Conservation (phyloP, 2,113 vertebrate species). For the Hiodon tergisus region DNA sequence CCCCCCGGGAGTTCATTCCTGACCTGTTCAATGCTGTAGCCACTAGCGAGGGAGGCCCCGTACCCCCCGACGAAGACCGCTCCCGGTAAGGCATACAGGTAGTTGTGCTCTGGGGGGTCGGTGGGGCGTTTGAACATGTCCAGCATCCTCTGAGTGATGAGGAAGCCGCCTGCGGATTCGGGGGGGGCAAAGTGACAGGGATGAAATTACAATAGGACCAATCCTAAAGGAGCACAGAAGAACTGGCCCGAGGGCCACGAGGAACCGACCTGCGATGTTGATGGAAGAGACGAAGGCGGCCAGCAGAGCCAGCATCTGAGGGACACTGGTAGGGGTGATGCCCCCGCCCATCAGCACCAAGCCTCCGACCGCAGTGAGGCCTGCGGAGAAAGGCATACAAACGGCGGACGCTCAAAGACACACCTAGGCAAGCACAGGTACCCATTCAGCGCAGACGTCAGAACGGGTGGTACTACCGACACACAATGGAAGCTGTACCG, state of each 20-base stretch:
- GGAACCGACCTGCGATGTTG: slow-evolving; percentile 64
- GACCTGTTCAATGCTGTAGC: slow-evolving; percentile 59
- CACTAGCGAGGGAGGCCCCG: slow-evolving; percentile 46
- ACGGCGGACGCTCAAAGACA: no score
- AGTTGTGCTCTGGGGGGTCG: slow-evolving; percentile 62
- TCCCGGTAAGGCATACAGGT: slow-evolving; percentile 60
- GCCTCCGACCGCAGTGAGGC: slow-evolving; percentile 71
- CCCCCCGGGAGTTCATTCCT: not conserved
- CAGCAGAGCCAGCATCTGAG: slow-evolving; percentile 63
- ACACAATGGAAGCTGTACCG: not conserved
- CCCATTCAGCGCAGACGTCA: no score
- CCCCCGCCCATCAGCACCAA: slow-evolving; percentile 72
- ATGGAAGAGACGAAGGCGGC: slow-evolving; percentile 74
- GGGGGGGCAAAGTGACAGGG: not conserved
- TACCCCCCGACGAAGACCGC: slow-evolving; percentile 58
- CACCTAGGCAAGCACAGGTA: not conserved
- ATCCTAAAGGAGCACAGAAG: not conserved
- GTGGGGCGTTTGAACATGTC: slow-evolving; percentile 69
- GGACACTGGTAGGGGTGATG: slow-evolving; percentile 58
- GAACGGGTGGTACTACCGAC: no score
- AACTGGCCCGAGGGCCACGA: not conserved
- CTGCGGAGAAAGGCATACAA: slow-evolving; percentile 21
- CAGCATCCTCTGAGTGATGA: slow-evolving; percentile 66
- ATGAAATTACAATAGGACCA: not conserved
- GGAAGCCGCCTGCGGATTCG: slow-evolving; percentile 52